These are phyloP conservation scores for Callospermophilus lateralis DNA, from an alignment of 2,113 vertebrate species.

Conservation along the genomic window DNA sequence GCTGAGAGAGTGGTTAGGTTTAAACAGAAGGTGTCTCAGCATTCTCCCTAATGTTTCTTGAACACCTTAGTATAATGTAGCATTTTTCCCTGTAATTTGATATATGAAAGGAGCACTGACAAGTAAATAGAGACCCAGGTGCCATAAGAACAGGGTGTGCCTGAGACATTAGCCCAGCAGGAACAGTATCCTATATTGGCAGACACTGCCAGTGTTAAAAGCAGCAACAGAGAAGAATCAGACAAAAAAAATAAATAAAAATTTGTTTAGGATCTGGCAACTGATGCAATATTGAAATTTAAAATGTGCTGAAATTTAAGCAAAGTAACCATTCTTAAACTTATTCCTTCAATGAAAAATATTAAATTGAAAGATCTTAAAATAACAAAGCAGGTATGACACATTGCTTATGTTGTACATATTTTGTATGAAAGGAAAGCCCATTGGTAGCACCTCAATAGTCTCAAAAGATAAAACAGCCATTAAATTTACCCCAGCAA, in stretches of 20 bases:
- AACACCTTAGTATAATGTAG: neutral
- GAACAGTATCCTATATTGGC: neutral
- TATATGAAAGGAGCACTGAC: constrained; percentile 59
- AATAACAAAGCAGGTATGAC: neutral
- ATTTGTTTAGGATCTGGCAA: neutral
- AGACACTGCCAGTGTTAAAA: neutral
- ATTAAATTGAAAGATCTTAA: constrained; percentile 26
- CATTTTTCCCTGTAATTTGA: constrained; percentile 49
- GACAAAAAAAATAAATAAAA: neutral
- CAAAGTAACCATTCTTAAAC: neutral
- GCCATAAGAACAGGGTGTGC: neutral
- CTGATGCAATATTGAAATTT: neutral
- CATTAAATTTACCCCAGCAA: neutral
- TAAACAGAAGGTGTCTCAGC: constrained; percentile 48
- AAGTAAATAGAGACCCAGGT: constrained; percentile 59
- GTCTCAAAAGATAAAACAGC: neutral
- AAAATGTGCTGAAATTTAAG: neutral
- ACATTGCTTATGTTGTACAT: neutral
- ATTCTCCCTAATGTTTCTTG: constrained; percentile 28
- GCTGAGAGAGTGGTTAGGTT: constrained; percentile 24
- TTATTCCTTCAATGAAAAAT: neutral
- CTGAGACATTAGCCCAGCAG: neutral
- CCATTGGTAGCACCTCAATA: neutral
- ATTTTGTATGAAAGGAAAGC: neutral
- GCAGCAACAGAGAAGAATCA: neutral